These are phyloP conservation scores for Dichetophora obliterata DNA, from an alignment of 2,888 invertebrate species.

Conservation along the genomic window DNA sequence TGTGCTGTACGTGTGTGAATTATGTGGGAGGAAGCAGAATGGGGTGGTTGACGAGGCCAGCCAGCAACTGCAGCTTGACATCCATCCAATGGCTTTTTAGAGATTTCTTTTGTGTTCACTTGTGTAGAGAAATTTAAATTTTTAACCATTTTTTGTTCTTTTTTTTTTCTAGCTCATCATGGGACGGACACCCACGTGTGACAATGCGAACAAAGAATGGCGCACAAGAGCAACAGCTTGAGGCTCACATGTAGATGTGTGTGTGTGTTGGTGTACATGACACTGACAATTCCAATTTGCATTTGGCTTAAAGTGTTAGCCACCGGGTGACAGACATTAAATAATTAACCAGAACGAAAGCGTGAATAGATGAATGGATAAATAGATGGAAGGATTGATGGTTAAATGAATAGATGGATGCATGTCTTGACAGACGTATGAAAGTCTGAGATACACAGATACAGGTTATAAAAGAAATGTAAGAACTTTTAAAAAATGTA, in stretches of 20 bases:
- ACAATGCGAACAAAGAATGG: constrained; percentile 23
- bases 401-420: neutral
- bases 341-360: constrained; percentile 63
- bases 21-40: neutral
- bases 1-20: neutral
- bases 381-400: constrained; percentile 21
- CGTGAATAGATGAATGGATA: constrained; percentile 44
- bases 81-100: constrained; percentile 40
- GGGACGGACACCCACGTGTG: constrained; percentile 20
- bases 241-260: constrained; percentile 3
- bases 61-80: constrained; percentile 7
- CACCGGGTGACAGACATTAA: constrained; percentile 69
- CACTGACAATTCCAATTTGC: constrained; percentile 67
- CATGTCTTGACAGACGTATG: too few relatives aligned
- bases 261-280: constrained; percentile 26
- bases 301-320: constrained; percentile 67
- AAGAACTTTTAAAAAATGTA: too few relatives aligned
- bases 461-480: too few relatives aligned
- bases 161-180: constrained; percentile 3
- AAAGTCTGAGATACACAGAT: too few relatives aligned
- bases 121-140: constrained; percentile 27
- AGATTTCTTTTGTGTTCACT: constrained; percentile 38
- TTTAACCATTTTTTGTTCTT: constrained; percentile 17
- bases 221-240: constrained; percentile 29
- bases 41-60: neutral